phyloP scores from a whole-genome alignment of 2,888 invertebrate genomes.

The Sussaba pulchella region DNA sequence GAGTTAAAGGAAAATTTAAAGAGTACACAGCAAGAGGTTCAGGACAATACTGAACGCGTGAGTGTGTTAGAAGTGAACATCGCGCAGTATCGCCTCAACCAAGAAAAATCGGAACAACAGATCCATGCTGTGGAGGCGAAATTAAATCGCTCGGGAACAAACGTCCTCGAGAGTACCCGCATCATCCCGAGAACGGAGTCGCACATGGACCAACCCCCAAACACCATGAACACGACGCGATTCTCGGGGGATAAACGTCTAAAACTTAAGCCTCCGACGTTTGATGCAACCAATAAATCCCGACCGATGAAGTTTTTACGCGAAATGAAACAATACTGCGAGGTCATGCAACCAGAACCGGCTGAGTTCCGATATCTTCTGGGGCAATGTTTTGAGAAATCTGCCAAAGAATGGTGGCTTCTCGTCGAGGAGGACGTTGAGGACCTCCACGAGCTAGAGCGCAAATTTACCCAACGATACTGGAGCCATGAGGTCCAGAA shows the following conservation, averaged over 20 bases:
- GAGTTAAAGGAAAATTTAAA: background rate
- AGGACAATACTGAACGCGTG: background rate
- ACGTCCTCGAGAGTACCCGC: too few relatives aligned
- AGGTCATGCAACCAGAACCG: background rate
- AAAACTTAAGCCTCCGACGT: background rate
- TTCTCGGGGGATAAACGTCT: too few relatives aligned
- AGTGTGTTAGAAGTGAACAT: background rate
- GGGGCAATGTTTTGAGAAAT: slow-evolving; percentile 3
- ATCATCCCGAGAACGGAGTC: too few relatives aligned
- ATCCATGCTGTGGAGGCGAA: background rate
- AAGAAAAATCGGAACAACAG: background rate
- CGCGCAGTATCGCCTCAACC: background rate
- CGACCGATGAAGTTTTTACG: background rate
- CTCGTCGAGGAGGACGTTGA: background rate
- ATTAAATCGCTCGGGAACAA: too few relatives aligned
- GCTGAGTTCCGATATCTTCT: background rate
- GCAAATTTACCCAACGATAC: background rate
- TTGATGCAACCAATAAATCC: background rate
- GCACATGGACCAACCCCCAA: too few relatives aligned
- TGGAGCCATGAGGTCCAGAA: background rate
- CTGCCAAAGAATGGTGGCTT: slow-evolving; percentile 2
- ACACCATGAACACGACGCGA: too few relatives aligned
- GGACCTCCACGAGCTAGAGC: background rate
- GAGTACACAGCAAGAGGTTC: too few relatives aligned
- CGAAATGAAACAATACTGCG: background rate